Evolutionary conservation across 2,888 invertebrate species (phyloP), one percentile per base, ranked within the genome.

Genomic region (Netelia inedita): DNA sequence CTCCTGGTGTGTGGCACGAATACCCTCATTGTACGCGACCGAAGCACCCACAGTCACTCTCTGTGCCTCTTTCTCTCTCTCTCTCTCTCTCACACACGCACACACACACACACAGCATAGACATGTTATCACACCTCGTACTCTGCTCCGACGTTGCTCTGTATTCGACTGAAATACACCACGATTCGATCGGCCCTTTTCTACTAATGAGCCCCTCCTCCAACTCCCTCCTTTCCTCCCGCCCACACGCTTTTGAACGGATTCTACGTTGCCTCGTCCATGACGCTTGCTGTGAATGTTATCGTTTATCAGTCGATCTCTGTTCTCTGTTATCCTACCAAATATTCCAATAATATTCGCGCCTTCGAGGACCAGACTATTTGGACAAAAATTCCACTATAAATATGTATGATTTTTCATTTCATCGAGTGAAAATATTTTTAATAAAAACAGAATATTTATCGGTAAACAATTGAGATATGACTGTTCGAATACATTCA

Each of bases 1-100:
- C 23, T 35, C n/a, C 0, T 69, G 28, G 59, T 59, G 41, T 63
- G 41, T 10, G 81, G 87, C 80, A 83, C 85, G 82, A 83, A 82
- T 74, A 82, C 82, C 75, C 79, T 72, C 79, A 66, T 87, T 57
- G 75, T 61, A 68, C 23, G 53, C 53, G 41, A 66, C 63, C 53
- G 28, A 41, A 71, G 28, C 61, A 65, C 23, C 55, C 61, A 63
- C 74, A 65, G 55, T 46, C 23, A 5, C 46, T 19, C 41, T 41
- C 35, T 35, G 5, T 35, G 5, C 6, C 46, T 50, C 68, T 63
- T 1, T 59, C 59, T 69, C 35, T 46, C 21, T 57, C 65, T 57
- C 28, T 55, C 41, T 16, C 46, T 28, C 6, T 69, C 43, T n/a
- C n/a, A n/a, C 11, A 16, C 61, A 61, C 57, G 35, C 50, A 46